A percentile compares a stretch with the other conserved stretches of the same genome.
phyloP scores from a whole-genome alignment of 2,888 invertebrate species.

The Hydrotaea diabolus region DNA sequence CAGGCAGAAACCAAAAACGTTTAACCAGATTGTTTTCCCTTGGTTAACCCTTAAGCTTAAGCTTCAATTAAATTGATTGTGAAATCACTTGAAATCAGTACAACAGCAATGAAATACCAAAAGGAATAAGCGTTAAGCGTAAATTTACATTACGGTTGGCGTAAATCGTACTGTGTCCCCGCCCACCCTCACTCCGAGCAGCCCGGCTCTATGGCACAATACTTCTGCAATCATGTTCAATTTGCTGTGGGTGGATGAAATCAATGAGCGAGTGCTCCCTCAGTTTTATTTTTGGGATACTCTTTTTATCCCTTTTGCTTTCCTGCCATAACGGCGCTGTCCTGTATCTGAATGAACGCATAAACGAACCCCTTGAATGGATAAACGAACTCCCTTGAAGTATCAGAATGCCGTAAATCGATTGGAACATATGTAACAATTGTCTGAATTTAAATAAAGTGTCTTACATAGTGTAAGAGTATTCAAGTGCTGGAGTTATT shows the following conservation, averaged over 20 bases:
- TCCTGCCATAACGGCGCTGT: too few species aligned
- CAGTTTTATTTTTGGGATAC: neutral
- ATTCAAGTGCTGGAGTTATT: too few species aligned
- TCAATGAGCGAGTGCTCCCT: conserved; percentile 20
- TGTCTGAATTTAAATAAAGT: neutral
- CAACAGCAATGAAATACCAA: neutral
- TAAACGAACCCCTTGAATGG: neutral
- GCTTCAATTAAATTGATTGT: conserved; percentile 63
- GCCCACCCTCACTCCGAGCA: too few species aligned
- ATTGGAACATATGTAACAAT: neutral
- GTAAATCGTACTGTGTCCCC: neutral
- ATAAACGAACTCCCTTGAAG: conserved; percentile 24
- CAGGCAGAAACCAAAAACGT: neutral
- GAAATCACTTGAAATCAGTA: conserved; percentile 58
- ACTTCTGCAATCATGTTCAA: conserved; percentile 17
- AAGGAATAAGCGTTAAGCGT: neutral
- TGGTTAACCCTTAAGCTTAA: conserved; percentile 53
- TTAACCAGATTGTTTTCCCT: conserved; percentile 48
- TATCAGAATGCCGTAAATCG: conserved; percentile 38
- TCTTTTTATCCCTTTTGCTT: too few species aligned
- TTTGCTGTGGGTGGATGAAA: conserved; percentile 35
- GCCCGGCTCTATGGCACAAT: neutral
- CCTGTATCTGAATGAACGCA: neutral
- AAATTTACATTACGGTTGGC: conserved; percentile 17
- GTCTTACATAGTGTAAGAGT: neutral